These are phyloP conservation scores for Calliopum simillimum DNA, from an alignment of 2,888 invertebrate genomes.

Conservation along the genomic window DNA sequence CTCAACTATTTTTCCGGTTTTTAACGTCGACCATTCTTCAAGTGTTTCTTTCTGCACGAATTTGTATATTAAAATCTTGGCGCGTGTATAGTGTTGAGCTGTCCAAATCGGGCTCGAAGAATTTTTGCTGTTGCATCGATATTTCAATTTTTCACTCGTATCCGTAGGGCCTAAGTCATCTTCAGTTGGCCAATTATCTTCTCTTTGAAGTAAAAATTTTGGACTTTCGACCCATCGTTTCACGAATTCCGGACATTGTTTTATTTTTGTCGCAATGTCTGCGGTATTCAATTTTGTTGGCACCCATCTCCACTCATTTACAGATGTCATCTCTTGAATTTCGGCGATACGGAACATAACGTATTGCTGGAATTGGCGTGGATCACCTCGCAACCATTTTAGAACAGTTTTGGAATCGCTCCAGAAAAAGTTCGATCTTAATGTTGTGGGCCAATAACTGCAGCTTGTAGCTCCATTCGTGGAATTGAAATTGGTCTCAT, in stretches of 20 bases:
- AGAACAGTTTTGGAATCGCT: slow-evolving; percentile 39
- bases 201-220: slow-evolving; percentile 10
- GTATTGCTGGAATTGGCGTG: slow-evolving; percentile 35
- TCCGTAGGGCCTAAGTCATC: slow-evolving; percentile 10
- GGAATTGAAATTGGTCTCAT: slow-evolving; percentile 39
- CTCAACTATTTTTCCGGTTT: slow-evolving; percentile 37
- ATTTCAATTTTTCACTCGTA: slow-evolving; percentile 23
- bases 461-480: slow-evolving; percentile 40
- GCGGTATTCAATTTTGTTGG: slow-evolving; percentile 42
- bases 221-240: slow-evolving; percentile 39
- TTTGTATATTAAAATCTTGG: slow-evolving; percentile 25
- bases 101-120: neutral
- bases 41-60: slow-evolving; percentile 34
- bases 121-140: slow-evolving; percentile 6
- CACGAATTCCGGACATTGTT: neutral
- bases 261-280: slow-evolving; percentile 33
- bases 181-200: slow-evolving; percentile 30
- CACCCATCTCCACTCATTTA: slow-evolving; percentile 40
- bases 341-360: slow-evolving; percentile 42
- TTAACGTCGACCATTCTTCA: slow-evolving; percentile 36
- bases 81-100: slow-evolving; percentile 32
- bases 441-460: slow-evolving; percentile 30
- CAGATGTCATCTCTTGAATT: slow-evolving; percentile 36
- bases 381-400: slow-evolving; percentile 40
- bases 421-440: slow-evolving; percentile 10